A percentile compares a stretch with the other conserved stretches of the same genome.
Evolutionary conservation across 2,888 invertebrate genomes (phyloP).

Genomic region (Notocelia uddmanniana): DNA sequence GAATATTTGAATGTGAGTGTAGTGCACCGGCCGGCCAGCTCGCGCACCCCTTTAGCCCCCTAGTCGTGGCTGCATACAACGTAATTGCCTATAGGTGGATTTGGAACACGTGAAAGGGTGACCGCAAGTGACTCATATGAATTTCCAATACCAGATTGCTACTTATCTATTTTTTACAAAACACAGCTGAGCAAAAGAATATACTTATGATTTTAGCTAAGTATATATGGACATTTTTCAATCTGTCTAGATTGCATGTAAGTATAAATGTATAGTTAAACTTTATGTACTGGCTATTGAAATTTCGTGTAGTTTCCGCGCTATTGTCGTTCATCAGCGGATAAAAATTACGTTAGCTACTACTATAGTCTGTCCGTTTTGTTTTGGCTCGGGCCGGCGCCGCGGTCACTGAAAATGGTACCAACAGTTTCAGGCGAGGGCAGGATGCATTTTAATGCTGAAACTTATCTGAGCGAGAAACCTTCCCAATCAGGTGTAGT

Average conservation of each 20-base stretch:
- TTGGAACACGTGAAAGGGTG: conserved; percentile 68
- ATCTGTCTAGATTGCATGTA: conserved; percentile 23
- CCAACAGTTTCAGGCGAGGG: neutral
- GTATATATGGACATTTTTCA: neutral
- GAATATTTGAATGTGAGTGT: conserved; percentile 84
- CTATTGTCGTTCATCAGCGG: conserved; percentile 28
- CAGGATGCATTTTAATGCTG: neutral
- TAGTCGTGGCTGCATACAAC: conserved; percentile 70
- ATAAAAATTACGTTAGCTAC: conserved; percentile 18
- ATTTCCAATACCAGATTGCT: conserved; percentile 55
- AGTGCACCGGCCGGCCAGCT: conserved; percentile 70
- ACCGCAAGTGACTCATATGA: conserved; percentile 70
- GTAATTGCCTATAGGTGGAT: conserved; percentile 72
- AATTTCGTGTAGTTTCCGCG: conserved; percentile 29
- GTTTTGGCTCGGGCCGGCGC: conserved; percentile 14
- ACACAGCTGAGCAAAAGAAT: neutral
- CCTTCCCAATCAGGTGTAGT: neutral
- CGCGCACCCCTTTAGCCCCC: conserved; percentile 70
- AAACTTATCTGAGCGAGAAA: neutral
- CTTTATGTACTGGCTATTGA: conserved; percentile 24
- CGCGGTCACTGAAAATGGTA: neutral
- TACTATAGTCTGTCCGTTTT: conserved; percentile 25
- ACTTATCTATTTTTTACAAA: conserved; percentile 29
- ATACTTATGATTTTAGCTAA: neutral
- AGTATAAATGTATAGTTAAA: conserved; percentile 10